phyloP scores from a whole-genome alignment of 2,113 vertebrate genomes.

The Anolis sagrei region DNA sequence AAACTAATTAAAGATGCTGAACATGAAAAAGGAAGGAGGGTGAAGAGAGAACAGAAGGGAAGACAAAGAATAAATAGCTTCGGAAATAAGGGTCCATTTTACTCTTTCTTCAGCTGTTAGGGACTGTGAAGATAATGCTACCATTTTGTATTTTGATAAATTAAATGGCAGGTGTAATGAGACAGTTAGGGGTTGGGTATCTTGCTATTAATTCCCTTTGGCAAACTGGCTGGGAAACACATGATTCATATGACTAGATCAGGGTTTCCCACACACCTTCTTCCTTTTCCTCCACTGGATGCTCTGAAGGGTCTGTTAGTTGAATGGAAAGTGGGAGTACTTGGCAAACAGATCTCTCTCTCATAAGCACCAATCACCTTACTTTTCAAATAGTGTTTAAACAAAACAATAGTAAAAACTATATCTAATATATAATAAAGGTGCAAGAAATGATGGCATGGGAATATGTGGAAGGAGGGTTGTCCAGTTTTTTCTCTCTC shows the following conservation, averaged over 20 bases:
- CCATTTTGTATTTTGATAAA: neutral
- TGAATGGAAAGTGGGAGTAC: constrained; percentile 44
- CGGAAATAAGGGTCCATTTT: neutral
- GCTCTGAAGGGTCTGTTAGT: constrained; percentile 37
- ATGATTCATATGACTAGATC: neutral
- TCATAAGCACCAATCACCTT: constrained; percentile 13
- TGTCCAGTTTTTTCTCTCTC: constrained; percentile 64
- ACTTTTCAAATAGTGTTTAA: constrained; percentile 58
- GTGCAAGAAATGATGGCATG: constrained; percentile 68
- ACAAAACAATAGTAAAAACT: constrained; percentile 60
- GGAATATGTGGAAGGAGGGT: constrained; percentile 60
- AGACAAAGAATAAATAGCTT: neutral
- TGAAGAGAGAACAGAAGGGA: neutral
- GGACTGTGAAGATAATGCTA: neutral
- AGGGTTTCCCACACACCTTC: too few species aligned
- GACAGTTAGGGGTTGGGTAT: neutral
- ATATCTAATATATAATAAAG: constrained; percentile 49
- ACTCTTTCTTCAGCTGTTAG: neutral
- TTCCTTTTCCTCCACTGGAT: neutral
- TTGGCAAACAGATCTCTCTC: constrained; percentile 27
- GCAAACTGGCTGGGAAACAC: neutral
- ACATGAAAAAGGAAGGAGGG: neutral
- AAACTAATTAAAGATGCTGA: neutral
- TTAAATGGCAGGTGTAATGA: neutral
- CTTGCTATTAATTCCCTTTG: neutral